Conservation (phyloP, 2,888 invertebrate genomes). For the Polydrusus pterygomalis region DNA sequence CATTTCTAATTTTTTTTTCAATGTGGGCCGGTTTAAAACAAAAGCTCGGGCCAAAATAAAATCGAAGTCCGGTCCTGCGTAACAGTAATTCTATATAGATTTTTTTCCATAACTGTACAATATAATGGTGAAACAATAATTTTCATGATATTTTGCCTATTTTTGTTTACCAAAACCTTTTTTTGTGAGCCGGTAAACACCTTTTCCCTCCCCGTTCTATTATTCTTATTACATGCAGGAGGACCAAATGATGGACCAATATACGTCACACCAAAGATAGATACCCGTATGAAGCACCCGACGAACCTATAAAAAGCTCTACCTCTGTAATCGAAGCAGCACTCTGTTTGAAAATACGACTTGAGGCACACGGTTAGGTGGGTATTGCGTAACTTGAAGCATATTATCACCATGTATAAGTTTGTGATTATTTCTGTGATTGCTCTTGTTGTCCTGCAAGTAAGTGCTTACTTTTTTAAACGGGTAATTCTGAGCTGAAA, state of each 20-base stretch:
- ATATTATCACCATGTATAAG: constrained; percentile 59
- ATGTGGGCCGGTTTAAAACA: no score
- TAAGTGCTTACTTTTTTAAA: constrained; percentile 49
- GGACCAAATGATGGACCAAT: constrained; percentile 35
- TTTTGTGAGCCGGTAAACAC: no score
- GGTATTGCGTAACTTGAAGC: background rate
- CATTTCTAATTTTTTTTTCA: no score
- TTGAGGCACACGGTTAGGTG: constrained; percentile 14
- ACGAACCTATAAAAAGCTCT: constrained; percentile 44
- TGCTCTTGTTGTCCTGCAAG: constrained; percentile 61
- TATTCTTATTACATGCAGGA: constrained; percentile 26
- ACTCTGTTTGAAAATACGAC: constrained; percentile 20
- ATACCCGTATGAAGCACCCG: background rate
- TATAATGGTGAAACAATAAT: no score
- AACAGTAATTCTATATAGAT: no score
- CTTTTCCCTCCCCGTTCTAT: no score
- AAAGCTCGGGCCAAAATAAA: no score
- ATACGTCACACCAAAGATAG: constrained; percentile 10
- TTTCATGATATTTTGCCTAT: no score
- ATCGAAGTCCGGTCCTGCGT: no score
- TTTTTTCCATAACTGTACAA: no score
- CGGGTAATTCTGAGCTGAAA: no score
- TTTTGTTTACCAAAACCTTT: no score
- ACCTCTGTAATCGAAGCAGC: constrained; percentile 11
- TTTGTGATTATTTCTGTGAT: constrained; percentile 57